Base-by-base conservation (phyloP, 2,888 invertebrate genomes). In the Actias luna region DNA sequence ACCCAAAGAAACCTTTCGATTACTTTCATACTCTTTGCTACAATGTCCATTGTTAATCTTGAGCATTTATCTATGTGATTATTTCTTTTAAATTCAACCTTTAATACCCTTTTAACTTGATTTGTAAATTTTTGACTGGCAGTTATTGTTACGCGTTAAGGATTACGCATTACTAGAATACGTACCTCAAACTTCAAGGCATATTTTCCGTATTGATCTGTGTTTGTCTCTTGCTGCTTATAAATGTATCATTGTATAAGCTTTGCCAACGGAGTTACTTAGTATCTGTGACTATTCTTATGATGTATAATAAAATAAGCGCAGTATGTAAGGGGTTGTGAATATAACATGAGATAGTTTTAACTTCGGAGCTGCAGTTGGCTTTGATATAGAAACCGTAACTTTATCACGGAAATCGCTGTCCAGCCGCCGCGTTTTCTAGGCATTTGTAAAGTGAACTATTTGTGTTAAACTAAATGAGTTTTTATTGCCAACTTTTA, bases 281-380 rank as follows among this genome's bases (percentile, higher is more conserved):
- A 72, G 73, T 86, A 82, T 81, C 83, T 74, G 76, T 80, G 78
- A 84, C 79, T 78, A 83, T 87, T 89, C 88, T 88, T 89, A 89
- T 89, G 88, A 88, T 77, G 76, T 85, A 86, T 72, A 64, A 61
- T 85, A 85, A 72, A 65, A 60, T 85, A 87, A 83, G 84, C 76
- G 79, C 82, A 75, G 72, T 66, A 61, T 62, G 76, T 69, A 77
- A 74, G 77, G 81, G 85, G 87, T 87, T 87, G 87, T 87, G 87
- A 87, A 73, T 78, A 78, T 72, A 71, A 29, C 29, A 71, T 75
- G 75, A 70, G 67, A 67, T 81, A 77, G 75, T 67, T 71, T 70
- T 71, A 73, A 61, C 52, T 65, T 72, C 77, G 81, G 75, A 81
- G 80, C 82, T 84, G 86, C 85, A 82, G 83, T 77, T 68, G 79